Percentiles rank a stretch among this genome's conserved stretches.
phyloP scores from a whole-genome alignment of 2,888 invertebrate species.

The Euclidia mi region DNA sequence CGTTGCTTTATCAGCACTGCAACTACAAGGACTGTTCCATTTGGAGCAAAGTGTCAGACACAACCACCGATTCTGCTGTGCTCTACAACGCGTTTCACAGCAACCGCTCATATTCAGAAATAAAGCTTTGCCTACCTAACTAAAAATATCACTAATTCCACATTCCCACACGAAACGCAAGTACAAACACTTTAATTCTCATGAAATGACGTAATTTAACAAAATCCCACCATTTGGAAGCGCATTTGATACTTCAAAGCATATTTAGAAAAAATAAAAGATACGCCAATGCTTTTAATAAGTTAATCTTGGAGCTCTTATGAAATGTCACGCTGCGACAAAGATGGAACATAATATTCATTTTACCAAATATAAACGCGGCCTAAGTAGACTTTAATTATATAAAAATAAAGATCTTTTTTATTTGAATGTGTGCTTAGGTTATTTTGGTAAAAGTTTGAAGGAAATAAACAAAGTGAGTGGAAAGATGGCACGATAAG shows the following conservation, averaged over 20 bases:
- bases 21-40: too few species aligned
- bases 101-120: not conserved
- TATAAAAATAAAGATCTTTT: conserved; percentile 15
- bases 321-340: conserved; percentile 80
- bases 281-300: conserved; percentile 71
- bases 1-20: too few species aligned
- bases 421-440: conserved; percentile 6
- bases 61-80: too few species aligned
- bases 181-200: conserved; percentile 29
- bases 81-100: too few species aligned
- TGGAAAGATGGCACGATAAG: conserved; percentile 79
- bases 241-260: conserved; percentile 52
- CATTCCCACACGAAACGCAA: conserved; percentile 37
- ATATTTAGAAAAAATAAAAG: conserved; percentile 44
- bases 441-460: conserved; percentile 54
- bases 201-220: conserved; percentile 40
- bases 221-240: conserved; percentile 39
- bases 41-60: too few species aligned
- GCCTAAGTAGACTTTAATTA: not conserved
- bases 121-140: not conserved
- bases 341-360: conserved; percentile 58
- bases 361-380: conserved; percentile 32
- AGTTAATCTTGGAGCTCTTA: conserved; percentile 81
- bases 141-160: not conserved
- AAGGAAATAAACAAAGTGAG: conserved; percentile 74